phyloP scores from a whole-genome alignment of 2,888 invertebrate genomes.

The Lithophane socia region DNA sequence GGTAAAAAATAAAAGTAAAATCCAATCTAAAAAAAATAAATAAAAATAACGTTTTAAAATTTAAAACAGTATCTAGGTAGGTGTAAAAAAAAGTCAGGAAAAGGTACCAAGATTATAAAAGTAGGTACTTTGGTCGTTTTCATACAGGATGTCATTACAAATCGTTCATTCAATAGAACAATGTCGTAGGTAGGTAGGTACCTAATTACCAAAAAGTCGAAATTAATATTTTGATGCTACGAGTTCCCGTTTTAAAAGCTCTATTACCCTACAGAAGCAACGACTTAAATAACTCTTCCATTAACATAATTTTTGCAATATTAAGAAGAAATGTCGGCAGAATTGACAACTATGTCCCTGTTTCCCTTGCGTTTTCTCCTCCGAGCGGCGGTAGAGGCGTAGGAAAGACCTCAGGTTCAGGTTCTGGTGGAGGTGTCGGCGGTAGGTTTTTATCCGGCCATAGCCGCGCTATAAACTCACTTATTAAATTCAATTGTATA shows the following conservation, averaged over 20 bases:
- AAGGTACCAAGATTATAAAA: background rate
- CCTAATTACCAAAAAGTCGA: background rate
- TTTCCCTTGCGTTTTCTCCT: background rate
- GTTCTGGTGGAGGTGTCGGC: slow-evolving; percentile 15
- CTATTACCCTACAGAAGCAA: background rate
- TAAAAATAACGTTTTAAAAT: background rate
- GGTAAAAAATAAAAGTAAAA: background rate
- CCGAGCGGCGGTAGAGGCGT: background rate
- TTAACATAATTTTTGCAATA: background rate
- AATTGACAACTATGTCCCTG: background rate
- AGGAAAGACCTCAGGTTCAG: background rate
- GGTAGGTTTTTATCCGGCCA: slow-evolving; percentile 48
- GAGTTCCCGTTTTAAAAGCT: background rate
- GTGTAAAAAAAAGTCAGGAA: background rate
- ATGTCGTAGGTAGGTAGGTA: background rate
- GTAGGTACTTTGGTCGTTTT: background rate
- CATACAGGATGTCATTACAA: background rate
- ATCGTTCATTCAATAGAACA: background rate
- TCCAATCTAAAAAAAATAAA: background rate
- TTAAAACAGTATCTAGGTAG: background rate
- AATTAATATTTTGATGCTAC: background rate
- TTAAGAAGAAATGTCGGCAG: background rate
- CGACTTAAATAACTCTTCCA: background rate
- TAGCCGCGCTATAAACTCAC: slow-evolving; percentile 42
- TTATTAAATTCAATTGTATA: slow-evolving; percentile 24